A percentile compares a stretch with the other conserved stretches of the same genome.
Conservation (phyloP, 2,797 vertebrate genomes). For the Sebastolobus altivelis region DNA sequence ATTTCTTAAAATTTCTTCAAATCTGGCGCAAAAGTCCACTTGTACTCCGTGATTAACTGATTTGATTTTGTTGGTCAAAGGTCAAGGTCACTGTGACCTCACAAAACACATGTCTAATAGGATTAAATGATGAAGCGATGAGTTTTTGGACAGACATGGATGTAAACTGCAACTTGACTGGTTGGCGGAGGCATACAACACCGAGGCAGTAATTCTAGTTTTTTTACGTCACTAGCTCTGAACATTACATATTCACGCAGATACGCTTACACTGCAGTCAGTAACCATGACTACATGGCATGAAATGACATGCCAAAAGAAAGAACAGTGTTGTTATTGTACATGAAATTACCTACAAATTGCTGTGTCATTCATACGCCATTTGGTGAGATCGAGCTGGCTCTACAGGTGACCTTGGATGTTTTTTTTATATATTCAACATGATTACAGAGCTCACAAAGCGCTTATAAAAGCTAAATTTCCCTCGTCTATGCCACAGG, state of each 20-base stretch:
- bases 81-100: not conserved
- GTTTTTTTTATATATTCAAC: constrained; percentile 29
- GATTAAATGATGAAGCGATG: not conserved
- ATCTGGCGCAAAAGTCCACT: no score
- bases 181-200: not conserved
- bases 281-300: not conserved
- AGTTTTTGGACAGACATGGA: not conserved
- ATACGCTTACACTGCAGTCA: not conserved
- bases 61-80: not conserved
- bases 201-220: not conserved
- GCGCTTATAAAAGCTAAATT: constrained; percentile 29
- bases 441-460: constrained; percentile 57
- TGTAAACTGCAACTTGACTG: not conserved
- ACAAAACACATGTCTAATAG: not conserved
- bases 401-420: constrained; percentile 49
- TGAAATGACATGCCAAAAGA: not conserved
- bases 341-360: not conserved
- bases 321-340: not conserved
- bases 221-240: not conserved
- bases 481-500: constrained; percentile 43
- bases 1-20: no score
- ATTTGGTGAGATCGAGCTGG: not conserved
- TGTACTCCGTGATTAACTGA: no score
- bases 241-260: not conserved
- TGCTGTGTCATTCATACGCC: not conserved